Evolutionary conservation across 2,113 vertebrate species (phyloP), one percentile per base, ranked within the genome.

Genomic region (Anhinga anhinga): DNA sequence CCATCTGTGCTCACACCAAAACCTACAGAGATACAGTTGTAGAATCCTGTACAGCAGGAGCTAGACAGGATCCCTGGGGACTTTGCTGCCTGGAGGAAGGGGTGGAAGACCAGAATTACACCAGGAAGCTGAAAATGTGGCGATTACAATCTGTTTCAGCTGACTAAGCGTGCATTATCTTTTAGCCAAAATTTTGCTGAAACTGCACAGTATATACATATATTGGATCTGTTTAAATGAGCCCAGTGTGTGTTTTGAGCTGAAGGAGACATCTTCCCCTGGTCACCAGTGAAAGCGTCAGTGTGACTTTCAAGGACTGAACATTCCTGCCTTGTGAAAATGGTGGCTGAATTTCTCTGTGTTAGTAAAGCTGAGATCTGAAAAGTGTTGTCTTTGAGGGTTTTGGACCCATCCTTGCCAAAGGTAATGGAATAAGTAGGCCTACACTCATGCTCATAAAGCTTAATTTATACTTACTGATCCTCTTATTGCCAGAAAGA

Each of bases 301-400:
- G 11, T 34, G 34, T 23, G 52, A 25, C 56, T 56, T 61, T 23
- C 10, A 11, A 42, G 47, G 85, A 4, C 59, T 47, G 78, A 55
- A 42, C 1, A 0, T 74, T 17, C 22, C 29, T 0, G 0, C 44
- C 13, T 18, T 22, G 12, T 76, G 49, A 76, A 47, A 47, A 12
- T 14, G 36, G 44, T 36, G 47, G 26, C 47, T 66, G 50, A 58
- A 67, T 16, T 45, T 30, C 53, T 58, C 50, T 63, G n/a, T 18
- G 3, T 30, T 36, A 25, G 30, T 40, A 18, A 92, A 69, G 50
- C 49, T 56, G 42, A 59, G 66, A 16, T 70, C 42, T 63, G 66
- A 67, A 72, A 34, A 26, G 36, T 30, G 34, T 40, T 87, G 76
- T 56, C 40, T 23, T 61, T 61, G 44, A 55, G 50, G 16, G 20